phyloP scores from a whole-genome alignment of 1,140 invertebrate genomes.

The Cydia fagiglandana region DNA sequence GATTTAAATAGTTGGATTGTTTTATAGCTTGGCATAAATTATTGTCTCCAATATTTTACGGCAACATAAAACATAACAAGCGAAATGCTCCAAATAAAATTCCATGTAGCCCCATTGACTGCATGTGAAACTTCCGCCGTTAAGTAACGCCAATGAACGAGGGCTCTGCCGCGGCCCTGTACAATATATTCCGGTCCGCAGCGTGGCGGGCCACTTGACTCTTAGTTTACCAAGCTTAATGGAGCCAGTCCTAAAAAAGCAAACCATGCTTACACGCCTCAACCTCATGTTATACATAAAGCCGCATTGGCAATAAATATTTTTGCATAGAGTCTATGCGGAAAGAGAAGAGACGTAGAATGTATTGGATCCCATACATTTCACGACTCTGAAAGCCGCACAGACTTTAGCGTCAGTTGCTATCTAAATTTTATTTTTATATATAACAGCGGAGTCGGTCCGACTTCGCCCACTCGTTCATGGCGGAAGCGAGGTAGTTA shows the following conservation, averaged over 20 bases:
- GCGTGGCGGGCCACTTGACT: conserved; percentile 35
- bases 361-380: no score
- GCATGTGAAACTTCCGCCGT: no score
- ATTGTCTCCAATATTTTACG: no score
- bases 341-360: no score
- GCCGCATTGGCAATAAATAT: conserved; percentile 24
- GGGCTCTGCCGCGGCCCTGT: background rate
- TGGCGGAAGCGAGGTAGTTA: conserved; percentile 5
- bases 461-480: background rate
- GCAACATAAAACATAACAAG: no score
- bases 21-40: no score
- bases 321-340: conserved; percentile 7
- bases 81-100: no score
- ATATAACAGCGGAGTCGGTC: background rate
- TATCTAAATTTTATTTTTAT: conserved; percentile 20
- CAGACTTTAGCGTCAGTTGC: background rate
- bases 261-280: conserved; percentile 40
- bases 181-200: conserved; percentile 25
- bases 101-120: no score
- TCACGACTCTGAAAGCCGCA: no score
- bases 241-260: conserved; percentile 45
- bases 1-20: no score
- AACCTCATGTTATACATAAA: conserved; percentile 24
- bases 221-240: conserved; percentile 41
- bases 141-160: background rate